Evolutionary conservation across 2,888 invertebrate genomes (phyloP).

Genomic region (Limenitis camilla): DNA sequence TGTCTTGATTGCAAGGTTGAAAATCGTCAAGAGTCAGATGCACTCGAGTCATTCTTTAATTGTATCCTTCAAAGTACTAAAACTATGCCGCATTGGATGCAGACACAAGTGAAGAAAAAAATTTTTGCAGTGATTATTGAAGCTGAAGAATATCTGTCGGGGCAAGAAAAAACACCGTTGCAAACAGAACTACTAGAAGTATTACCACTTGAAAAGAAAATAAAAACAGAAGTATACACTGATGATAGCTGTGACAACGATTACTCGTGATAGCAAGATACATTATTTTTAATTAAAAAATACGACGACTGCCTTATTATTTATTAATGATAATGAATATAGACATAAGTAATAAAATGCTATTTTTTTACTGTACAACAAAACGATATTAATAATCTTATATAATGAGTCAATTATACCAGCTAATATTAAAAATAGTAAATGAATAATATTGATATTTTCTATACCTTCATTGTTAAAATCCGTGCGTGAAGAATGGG

Average conservation of each 20-base stretch:
- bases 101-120: constrained; percentile 66
- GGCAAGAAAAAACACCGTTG: constrained; percentile 28
- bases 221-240: constrained; percentile 51
- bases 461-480: no score
- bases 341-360: no score
- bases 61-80: constrained; percentile 56
- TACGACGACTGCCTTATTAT: no score
- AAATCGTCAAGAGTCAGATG: constrained; percentile 37
- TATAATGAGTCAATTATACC: no score
- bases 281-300: no score
- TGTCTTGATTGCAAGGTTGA: constrained; percentile 28
- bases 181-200: constrained; percentile 23
- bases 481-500: no score
- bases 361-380: no score
- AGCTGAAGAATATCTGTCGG: constrained; percentile 53
- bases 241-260: constrained; percentile 36
- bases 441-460: no score
- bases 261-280: constrained; percentile 7
- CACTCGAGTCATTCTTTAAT: constrained; percentile 58
- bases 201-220: constrained; percentile 38
- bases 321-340: no score
- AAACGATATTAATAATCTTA: no score
- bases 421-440: no score
- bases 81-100: constrained; percentile 64
- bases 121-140: constrained; percentile 63